Base-by-base conservation (phyloP, 1,140 invertebrate genomes). In the Pseudachorutes palmiensis region DNA sequence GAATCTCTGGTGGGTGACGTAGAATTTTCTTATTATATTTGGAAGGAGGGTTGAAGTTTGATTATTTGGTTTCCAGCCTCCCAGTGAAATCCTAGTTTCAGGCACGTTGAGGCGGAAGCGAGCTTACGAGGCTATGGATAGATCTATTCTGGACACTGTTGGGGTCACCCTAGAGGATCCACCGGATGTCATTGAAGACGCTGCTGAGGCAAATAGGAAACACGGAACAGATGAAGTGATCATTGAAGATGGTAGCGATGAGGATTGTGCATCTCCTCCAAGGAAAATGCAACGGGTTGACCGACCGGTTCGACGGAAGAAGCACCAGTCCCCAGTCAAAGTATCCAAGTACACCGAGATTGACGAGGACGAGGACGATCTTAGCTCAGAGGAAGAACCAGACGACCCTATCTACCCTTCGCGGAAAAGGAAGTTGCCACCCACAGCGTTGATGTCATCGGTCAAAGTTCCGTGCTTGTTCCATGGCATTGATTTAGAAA, bases 361-460 rank as follows among this genome's bases (percentile, higher is more conserved):
- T 41, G 22, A 14, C 61, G 32, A 61, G 29, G 59, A 61, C 16
- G 31, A 63, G 12, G 31, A 45, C 2, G 36, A 41, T 3, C 31
- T 32, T 14, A 26, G 45, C 12, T 30, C 33, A n/a, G 62, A 63
- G 14, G 62, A 63, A 63, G 62, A 63, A 22, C 19, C 9, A 57
- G 26, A 28, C 9, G 19, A 28, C n/a, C n/a, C n/a, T n/a, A n/a
- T n/a, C n/a, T n/a, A n/a, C n/a, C n/a, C n/a, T n/a, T n/a, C n/a
- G n/a, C n/a, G n/a, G n/a, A n/a, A n/a, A n/a, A n/a, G n/a, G n/a
- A n/a, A n/a, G n/a, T n/a, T n/a, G n/a, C n/a, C n/a, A n/a, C n/a
- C n/a, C n/a, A n/a, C n/a, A n/a, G n/a, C n/a, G n/a, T n/a, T n/a
- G n/a, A n/a, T n/a, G n/a, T n/a, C n/a, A n/a, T n/a, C n/a, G n/a